Evolutionary conservation across 2,797 vertebrate genomes (phyloP), one percentile per base, ranked within the genome.

Genomic region (Enteromius fasciolatus): DNA sequence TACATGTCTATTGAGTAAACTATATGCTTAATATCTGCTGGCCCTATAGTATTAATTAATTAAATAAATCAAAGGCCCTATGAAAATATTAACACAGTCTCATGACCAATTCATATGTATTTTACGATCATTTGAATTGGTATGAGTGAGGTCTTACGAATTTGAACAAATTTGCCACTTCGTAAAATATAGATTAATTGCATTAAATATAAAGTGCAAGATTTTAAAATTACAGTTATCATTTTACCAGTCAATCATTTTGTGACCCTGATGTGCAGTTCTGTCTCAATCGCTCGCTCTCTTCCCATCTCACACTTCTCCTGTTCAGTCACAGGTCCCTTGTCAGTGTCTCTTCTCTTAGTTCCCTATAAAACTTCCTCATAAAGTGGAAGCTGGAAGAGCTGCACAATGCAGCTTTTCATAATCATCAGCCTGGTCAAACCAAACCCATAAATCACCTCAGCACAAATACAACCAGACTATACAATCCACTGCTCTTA

Each of bases 381-480:
- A 63, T 15, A 72, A 72, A 80, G 54, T n/a, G 25, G 18, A 50
- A 10, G 36, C 15, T 44, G 67, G 46, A 63, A 75, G 75, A 66
- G 41, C 76, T 66, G 77, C 77, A 79, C 83, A 86, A 78, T 78
- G 67, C 52, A 77, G 77, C 86, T 86, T 89, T 90, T 91, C 87
- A 90, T 87, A 88, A 88, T 92, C 92, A 92, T 90, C 85, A 85
- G 88, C 50, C 54, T 86, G 84, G 86, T 84, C 86, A 85, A 81
- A 89, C 88, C 83, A 82, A 73, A 77, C 88, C 86, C 90, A 94
- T 94, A 94, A 93, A 94, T 94, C 93, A 94, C 92, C 87, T 76
- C 86, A 89, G 89, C 91, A 90, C 83, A 92, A 92, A 93, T 87
- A 91, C 90, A 93, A 92, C 91, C 92, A 89, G 91, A 93, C 89